A percentile compares a stretch with the other conserved stretches of the same genome.
Evolutionary conservation across 2,888 invertebrate species (phyloP).

Genomic region (Dicranocentrus wangi): DNA sequence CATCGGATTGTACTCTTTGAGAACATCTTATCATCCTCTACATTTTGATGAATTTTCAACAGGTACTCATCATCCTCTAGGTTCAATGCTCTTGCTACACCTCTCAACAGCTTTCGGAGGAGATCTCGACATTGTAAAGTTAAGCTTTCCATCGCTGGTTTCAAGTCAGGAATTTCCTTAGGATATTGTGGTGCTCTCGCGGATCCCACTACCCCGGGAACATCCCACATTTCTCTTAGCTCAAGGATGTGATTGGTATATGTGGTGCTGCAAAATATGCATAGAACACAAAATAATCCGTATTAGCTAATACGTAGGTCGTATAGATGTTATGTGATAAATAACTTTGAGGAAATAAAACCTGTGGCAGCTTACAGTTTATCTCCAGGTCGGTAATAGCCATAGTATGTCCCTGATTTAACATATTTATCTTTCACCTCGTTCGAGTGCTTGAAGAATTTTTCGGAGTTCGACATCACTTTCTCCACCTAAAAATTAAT

Average conservation of each 20-base stretch:
- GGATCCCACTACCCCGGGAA: constrained; percentile 53
- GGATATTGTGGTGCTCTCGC: constrained; percentile 75
- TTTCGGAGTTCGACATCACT: constrained; percentile 61
- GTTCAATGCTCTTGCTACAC: constrained; percentile 45
- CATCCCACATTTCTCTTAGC: constrained; percentile 68
- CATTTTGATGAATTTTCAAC: constrained; percentile 65
- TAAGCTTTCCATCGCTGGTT: constrained; percentile 80
- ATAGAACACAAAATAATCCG: too few relatives aligned
- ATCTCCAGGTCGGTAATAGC: constrained; percentile 65
- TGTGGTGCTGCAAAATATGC: constrained; percentile 57
- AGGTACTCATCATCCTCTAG: constrained; percentile 65
- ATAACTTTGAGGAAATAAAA: not conserved
- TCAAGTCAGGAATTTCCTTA: constrained; percentile 81
- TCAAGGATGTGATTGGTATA: constrained; percentile 65
- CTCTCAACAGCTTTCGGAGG: constrained; percentile 80
- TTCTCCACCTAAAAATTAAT: constrained; percentile 47
- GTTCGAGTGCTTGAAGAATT: constrained; percentile 53
- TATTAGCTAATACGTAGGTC: too few relatives aligned
- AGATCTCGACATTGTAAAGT: constrained; percentile 82
- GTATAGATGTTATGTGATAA: not conserved
- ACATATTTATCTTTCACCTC: constrained; percentile 63
- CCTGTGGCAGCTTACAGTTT: constrained; percentile 52
- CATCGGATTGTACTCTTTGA: constrained; percentile 74
- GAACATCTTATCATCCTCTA: constrained; percentile 56
- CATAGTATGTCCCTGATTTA: constrained; percentile 60